Conservation (phyloP, 37 sponge, comb jelly and placozoan genomes). For the Chondrosia reniformis region DNA sequence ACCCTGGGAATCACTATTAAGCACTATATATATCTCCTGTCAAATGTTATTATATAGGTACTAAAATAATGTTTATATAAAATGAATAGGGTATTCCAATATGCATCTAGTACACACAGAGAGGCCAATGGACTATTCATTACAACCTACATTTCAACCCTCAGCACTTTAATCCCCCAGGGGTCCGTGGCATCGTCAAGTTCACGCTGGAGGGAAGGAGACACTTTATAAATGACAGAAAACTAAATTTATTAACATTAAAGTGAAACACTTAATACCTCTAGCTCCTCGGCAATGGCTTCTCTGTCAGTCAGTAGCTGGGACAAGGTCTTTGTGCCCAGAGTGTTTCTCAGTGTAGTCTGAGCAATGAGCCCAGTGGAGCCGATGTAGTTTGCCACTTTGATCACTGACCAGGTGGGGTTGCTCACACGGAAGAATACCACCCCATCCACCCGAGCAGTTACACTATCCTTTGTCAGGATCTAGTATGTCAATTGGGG, state of each 20-base stretch:
- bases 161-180: conserved; percentile 91
- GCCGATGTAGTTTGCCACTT: conserved; percentile 69
- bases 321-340: conserved; percentile 84
- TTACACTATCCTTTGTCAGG: conserved; percentile 90
- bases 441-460: conserved; percentile 87
- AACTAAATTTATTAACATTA: neutral
- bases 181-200: conserved; percentile 88
- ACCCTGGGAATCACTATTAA: too few relatives aligned
- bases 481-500: too few relatives aligned
- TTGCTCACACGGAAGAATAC: conserved; percentile 83
- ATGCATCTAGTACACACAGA: too few relatives aligned
- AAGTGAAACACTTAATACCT: conserved; percentile 32
- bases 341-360: conserved; percentile 86
- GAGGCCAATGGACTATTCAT: too few relatives aligned
- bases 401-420: conserved; percentile 61
- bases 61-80: too few relatives aligned
- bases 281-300: conserved; percentile 69
- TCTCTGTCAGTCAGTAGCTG: conserved; percentile 89
- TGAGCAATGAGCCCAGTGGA: conserved; percentile 83
- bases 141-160: conserved; percentile 76
- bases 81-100: too few relatives aligned
- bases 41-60: too few relatives aligned
- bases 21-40: too few relatives aligned
- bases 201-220: conserved; percentile 27
- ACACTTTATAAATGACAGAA: neutral